These are phyloP conservation scores for Sinocyclocheilus anshuiensis DNA, from an alignment of 2,113 vertebrate genomes.

Conservation along the genomic window DNA sequence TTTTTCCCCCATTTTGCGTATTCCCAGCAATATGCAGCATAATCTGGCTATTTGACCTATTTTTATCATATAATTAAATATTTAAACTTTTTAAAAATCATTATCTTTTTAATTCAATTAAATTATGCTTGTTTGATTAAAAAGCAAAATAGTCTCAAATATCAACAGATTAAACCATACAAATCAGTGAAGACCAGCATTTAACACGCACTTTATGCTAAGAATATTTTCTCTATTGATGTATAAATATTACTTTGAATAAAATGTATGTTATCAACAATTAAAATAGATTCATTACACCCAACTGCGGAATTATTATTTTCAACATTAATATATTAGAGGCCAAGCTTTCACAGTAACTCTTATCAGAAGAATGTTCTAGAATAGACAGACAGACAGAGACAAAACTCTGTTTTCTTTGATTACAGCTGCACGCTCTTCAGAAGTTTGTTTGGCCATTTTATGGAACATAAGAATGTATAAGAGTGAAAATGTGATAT, in stretches of 20 bases:
- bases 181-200: not conserved
- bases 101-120: not conserved
- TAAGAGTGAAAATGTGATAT: not conserved
- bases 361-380: not conserved
- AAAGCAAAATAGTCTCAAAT: not conserved
- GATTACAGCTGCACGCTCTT: not conserved
- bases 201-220: not conserved
- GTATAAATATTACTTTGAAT: not conserved
- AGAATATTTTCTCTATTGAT: not conserved
- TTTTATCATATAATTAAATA: not conserved
- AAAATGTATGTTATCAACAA: not conserved
- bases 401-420: not conserved
- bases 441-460: not conserved
- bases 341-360: not conserved
- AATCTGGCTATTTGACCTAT: not conserved
- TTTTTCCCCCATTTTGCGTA: not conserved
- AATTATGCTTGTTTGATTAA: not conserved
- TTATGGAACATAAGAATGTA: not conserved
- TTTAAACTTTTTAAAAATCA: not conserved
- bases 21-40: not conserved
- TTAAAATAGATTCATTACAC: not conserved
- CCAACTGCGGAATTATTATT: not conserved
- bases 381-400: not conserved
- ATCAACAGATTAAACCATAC: not conserved
- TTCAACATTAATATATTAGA: not conserved